phyloP scores from a whole-genome alignment of 2,113 vertebrate species.

The Murina feae region DNA sequence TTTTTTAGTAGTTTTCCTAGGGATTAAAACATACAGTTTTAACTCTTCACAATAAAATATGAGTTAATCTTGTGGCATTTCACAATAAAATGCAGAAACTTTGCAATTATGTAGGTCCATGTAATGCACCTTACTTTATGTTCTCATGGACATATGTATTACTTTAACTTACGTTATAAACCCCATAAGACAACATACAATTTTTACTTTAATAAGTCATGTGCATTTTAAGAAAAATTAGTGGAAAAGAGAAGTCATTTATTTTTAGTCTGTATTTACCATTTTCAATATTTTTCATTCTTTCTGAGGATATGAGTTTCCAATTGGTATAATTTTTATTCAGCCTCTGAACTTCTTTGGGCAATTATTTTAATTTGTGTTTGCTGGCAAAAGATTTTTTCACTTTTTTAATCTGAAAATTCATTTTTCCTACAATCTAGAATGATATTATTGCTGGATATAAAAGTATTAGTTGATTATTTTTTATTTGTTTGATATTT shows the following conservation, averaged over 20 bases:
- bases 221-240: background rate
- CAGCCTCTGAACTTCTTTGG: background rate
- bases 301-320: background rate
- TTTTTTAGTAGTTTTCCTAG: background rate
- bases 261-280: background rate
- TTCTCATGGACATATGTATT: background rate
- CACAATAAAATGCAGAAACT: background rate
- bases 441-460: background rate
- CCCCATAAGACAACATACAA: background rate
- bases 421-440: background rate
- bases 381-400: background rate
- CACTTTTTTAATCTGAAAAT: background rate
- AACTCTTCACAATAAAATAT: background rate
- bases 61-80: background rate
- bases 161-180: background rate
- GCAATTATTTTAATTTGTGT: background rate
- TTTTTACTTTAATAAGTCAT: constrained; percentile 7
- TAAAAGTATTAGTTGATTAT: background rate
- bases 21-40: background rate
- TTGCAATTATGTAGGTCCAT: background rate
- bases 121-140: background rate
- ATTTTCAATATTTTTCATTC: background rate
- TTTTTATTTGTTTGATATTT: background rate
- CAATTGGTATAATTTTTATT: background rate
- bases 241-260: background rate